phyloP scores from a whole-genome alignment of 2,888 invertebrate species.

The Noctua fimbriata region DNA sequence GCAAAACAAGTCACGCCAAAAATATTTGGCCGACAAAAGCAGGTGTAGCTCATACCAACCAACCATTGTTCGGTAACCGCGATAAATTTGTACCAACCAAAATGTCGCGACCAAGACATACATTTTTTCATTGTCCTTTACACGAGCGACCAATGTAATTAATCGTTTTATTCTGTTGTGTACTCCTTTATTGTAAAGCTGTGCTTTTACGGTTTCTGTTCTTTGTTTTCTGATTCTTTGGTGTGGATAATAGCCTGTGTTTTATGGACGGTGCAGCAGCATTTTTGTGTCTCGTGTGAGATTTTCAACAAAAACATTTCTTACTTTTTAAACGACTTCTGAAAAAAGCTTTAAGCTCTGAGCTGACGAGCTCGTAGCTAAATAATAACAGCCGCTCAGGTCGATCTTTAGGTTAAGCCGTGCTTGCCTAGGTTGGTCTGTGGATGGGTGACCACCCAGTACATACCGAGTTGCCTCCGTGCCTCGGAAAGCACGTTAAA shows the following conservation, averaged over 20 bases:
- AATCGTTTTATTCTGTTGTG: constrained; percentile 56
- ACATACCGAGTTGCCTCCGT: no score
- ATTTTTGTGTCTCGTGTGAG: neutral
- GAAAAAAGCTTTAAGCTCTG: no score
- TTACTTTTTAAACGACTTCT: neutral
- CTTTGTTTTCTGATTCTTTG: constrained; percentile 23
- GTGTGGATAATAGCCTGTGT: constrained; percentile 12
- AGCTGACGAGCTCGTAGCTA: no score
- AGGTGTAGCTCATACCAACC: constrained; percentile 57
- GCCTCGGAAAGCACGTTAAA: no score
- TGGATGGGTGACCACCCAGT: no score
- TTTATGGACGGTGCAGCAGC: constrained; percentile 13
- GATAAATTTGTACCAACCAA: constrained; percentile 61
- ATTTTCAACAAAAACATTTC: constrained; percentile 5
- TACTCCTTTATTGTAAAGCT: constrained; percentile 56
- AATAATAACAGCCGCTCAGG: no score
- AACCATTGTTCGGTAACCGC: constrained; percentile 57
- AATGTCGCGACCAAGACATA: constrained; percentile 64
- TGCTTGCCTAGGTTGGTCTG: no score
- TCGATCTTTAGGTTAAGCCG: no score
- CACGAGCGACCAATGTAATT: constrained; percentile 59
- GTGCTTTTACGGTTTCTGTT: constrained; percentile 35
- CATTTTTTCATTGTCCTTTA: constrained; percentile 65
- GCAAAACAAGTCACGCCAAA: constrained; percentile 47
- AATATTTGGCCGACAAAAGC: constrained; percentile 59